A percentile compares a stretch with the other conserved stretches of the same genome.
phyloP scores from a whole-genome alignment of 2,888 invertebrate species.

The Gastracanthus pulcherrimus region DNA sequence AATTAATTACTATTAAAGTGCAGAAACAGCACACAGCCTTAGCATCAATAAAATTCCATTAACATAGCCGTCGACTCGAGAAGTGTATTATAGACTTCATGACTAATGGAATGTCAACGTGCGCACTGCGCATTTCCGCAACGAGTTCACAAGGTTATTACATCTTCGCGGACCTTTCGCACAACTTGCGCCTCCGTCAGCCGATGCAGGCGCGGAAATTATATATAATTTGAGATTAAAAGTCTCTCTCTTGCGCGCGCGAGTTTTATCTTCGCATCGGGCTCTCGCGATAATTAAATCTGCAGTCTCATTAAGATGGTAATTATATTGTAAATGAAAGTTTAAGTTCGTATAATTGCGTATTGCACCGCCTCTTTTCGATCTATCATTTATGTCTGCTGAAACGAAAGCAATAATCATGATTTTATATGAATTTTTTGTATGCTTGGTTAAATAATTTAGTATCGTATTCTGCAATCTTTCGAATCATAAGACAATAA shows the following conservation, averaged over 20 bases:
- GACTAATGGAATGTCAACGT: slow-evolving; percentile 45
- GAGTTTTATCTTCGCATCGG: background rate
- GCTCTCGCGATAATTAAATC: background rate
- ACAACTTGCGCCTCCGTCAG: background rate
- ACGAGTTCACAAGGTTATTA: slow-evolving; percentile 42
- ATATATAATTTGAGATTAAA: slow-evolving; percentile 20
- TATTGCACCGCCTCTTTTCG: background rate
- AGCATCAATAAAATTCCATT: slow-evolving; percentile 29
- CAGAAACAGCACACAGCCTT: background rate
- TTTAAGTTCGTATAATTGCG: background rate
- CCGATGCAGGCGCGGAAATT: slow-evolving; percentile 2
- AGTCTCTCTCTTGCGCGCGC: background rate
- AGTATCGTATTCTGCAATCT: too few relatives aligned
- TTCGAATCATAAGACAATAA: too few relatives aligned
- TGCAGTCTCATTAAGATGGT: background rate
- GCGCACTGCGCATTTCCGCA: slow-evolving; percentile 28
- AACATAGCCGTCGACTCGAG: slow-evolving; percentile 5
- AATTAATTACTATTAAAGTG: background rate
- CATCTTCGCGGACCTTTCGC: background rate
- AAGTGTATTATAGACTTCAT: background rate
- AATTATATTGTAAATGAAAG: background rate
- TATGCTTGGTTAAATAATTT: too few relatives aligned
- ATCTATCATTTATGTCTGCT: background rate
- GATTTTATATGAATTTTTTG: background rate
- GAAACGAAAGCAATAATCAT: background rate